Base-by-base conservation (phyloP, 2,797 vertebrate genomes). In the Bradypus variegatus region DNA sequence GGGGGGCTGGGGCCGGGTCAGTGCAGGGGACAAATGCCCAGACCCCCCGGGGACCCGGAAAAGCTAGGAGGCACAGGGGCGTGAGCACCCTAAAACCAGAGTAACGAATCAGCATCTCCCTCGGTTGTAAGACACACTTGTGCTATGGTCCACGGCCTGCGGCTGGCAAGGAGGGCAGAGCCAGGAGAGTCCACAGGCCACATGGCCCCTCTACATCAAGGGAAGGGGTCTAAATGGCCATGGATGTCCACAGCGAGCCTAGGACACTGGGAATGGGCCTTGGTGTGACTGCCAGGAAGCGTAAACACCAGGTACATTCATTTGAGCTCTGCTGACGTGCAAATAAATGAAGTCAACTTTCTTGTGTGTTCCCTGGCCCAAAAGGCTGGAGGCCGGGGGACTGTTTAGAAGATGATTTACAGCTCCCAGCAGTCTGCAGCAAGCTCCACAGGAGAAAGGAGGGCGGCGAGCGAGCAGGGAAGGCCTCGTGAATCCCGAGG, bases 161-260 rank as follows among this genome's bases (percentile, higher is more conserved):
- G 9, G 12, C 0, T 14, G 36, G 14, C 15, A 6, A 0, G 10
- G n/a, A 75, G 31, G 15, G 60, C 5, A 38, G 48, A 23, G 19
- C n/a, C 81, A 5, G 25, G 9, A 29, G 62, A 19, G 12, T 23
- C 73, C 50, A 33, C 0, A 0, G 33, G 58, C 45, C 65, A n/a
- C 48, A 23, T n/a, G 18, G 41, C 15, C 38, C 27, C 13, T 19
- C n/a, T 21, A 8, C 31, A 62, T 48, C 4, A 0, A 3, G 15
- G 16, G 18, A 85, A 64, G 77, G 21, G 79, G 18, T 6, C 81
- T 45, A 7, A 13, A 41, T 3, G 5, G 76, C 36, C 23, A 50
- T 36, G 13, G 5, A 27, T 0, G 1, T 48, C 27, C 83, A 31
- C 0, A 0, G 5, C 2, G 13, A 90, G 14, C 60, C 69, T 1